A percentile compares a stretch with the other conserved stretches of the same genome.
phyloP scores from a whole-genome alignment of 2,113 vertebrate genomes.

The Brienomyrus longianalis region DNA sequence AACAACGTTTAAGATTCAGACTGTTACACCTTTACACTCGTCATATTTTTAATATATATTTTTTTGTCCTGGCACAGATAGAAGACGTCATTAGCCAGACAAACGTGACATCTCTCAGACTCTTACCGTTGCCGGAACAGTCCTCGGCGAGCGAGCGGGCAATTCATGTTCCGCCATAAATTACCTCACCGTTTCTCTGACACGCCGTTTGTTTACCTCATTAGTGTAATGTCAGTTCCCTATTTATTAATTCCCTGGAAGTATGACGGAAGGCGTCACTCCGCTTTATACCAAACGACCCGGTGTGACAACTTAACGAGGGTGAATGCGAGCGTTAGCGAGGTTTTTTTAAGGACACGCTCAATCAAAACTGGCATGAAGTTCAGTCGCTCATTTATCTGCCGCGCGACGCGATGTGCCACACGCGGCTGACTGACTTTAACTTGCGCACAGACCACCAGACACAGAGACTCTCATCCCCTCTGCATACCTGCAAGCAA shows the following conservation, averaged over 20 bases:
- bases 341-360: not conserved
- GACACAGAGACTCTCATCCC: not conserved
- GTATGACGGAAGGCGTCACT: not conserved
- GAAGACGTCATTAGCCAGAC: not conserved
- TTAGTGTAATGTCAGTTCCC: not conserved
- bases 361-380: not conserved
- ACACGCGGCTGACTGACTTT: not conserved
- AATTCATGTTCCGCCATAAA: not conserved
- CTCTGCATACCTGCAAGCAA: not conserved
- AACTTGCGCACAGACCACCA: not conserved
- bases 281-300: not conserved
- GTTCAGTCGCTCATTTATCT: not conserved
- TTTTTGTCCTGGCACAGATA: not conserved
- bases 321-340: not conserved
- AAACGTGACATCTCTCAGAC: not conserved
- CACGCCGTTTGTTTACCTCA: not conserved
- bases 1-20: not conserved
- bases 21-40: not conserved
- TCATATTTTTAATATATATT: not conserved
- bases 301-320: not conserved
- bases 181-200: not conserved
- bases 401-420: not conserved
- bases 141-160: not conserved
- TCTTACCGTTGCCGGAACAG: not conserved
- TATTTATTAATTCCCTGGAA: slow-evolving; percentile 8